Percentiles rank a stretch among this genome's conserved stretches.
phyloP scores from a whole-genome alignment of 2,888 invertebrate species.

The Volucella bombylans region DNA sequence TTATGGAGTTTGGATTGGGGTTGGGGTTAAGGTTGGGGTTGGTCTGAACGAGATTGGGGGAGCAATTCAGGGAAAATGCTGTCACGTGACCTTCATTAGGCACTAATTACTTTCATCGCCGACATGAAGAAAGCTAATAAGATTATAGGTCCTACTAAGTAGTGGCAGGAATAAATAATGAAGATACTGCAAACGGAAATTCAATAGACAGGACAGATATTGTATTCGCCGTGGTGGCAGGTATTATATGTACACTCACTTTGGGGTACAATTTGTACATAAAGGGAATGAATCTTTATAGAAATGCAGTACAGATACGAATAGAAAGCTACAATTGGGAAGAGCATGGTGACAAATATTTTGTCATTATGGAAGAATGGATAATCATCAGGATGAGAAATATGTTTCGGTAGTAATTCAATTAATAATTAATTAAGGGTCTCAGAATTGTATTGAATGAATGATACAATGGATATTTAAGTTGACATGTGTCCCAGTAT shows the following conservation, averaged over 20 bases:
- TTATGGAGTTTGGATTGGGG: too few species aligned
- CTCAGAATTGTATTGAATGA: not conserved
- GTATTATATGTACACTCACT: too few species aligned
- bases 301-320: not conserved
- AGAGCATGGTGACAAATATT: not conserved
- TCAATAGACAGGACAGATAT: not conserved
- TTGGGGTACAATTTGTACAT: not conserved
- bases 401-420: slow-evolving; percentile 29
- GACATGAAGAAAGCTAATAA: slow-evolving; percentile 10
- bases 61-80: slow-evolving; percentile 12
- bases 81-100: slow-evolving; percentile 41
- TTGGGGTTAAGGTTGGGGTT: not conserved
- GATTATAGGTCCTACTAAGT: slow-evolving; percentile 4
- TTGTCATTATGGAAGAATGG: slow-evolving; percentile 1
- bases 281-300: not conserved
- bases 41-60: not conserved
- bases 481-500: not conserved
- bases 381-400: slow-evolving; percentile 17
- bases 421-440: slow-evolving; percentile 26
- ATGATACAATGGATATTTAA: slow-evolving; percentile 1
- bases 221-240: too few species aligned
- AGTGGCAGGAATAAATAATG: slow-evolving; percentile 10
- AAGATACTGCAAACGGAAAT: slow-evolving; percentile 20
- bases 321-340: not conserved
- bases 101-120: slow-evolving; percentile 18